A percentile compares a stretch with the other conserved stretches of the same genome.
Evolutionary conservation across 2,797 vertebrate genomes (phyloP).

Genomic region (Neosilurus hyrtlii): DNA sequence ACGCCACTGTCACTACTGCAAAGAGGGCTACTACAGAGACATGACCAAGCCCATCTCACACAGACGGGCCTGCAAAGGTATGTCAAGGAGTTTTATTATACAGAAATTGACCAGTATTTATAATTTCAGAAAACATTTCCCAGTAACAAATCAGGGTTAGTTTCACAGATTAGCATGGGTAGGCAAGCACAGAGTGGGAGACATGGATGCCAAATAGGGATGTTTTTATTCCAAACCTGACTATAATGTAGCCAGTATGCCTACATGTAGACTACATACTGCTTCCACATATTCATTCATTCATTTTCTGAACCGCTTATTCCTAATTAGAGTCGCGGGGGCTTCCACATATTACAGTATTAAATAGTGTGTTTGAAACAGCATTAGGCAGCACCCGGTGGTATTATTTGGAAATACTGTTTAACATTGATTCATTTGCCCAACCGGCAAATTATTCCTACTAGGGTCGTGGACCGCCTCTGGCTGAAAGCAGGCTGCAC

Average conservation of each 20-base stretch:
- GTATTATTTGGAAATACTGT: not conserved
- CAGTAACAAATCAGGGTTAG: not conserved
- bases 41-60: constrained; percentile 94
- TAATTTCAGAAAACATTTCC: not conserved
- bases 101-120: not conserved
- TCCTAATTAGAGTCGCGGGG: too few relatives aligned
- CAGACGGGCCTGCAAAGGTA: constrained; percentile 95
- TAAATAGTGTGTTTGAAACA: not conserved
- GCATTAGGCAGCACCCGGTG: not conserved
- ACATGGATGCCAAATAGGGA: not conserved
- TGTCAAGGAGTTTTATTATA: not conserved
- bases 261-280: not conserved
- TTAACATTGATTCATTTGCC: not conserved
- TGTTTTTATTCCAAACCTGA: not conserved
- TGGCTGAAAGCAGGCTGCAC: too few relatives aligned
- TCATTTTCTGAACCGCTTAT: too few relatives aligned
- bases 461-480: too few relatives aligned
- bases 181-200: not conserved
- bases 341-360: not conserved
- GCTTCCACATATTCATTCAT: too few relatives aligned
- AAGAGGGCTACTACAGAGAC: constrained; percentile 96
- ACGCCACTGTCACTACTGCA: constrained; percentile 98
- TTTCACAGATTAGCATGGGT: not conserved
- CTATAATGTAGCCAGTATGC: not conserved
- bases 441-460: too few relatives aligned